Base-by-base conservation (phyloP, 2,797 vertebrate genomes). In the Hipposideros larvatus region DNA sequence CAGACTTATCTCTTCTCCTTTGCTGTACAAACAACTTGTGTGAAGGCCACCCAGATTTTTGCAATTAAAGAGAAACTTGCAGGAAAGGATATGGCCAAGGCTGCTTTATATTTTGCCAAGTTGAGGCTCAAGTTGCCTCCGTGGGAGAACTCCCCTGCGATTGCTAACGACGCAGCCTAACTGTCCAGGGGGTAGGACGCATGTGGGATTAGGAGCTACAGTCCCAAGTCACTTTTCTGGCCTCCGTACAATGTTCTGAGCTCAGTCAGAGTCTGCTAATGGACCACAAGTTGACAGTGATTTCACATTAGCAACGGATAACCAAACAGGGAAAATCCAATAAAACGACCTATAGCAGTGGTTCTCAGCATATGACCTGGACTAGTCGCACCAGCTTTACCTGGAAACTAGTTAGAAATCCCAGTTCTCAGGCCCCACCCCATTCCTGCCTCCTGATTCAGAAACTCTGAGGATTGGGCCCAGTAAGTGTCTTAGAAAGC, bases 41-140 rank as follows among this genome's bases (percentile, higher is more conserved):
- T 79, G 93, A 97, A 96, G 89, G 95, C 63, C 89, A 97, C 97
- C 65, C 63, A 97, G 61, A 59, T 94, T 96, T 95, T 77, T 93
- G 71, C 95, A 96, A 93, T 97, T 95, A 97, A 96, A 96, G 87
- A 96, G 80, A 82, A 46, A 15, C 91, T 97, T 92, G 31, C 82
- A 94, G 90, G 63, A 71, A 74, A 95, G 92, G n/a, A 51, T 26
- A 97, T 28, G 55, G 79, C 92, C 94, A 91, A 89, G 70, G 59
- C 48, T 85, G 91, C 96, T 94, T 95, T 53, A 93, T 90, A 94
- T 57, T 93, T 73, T 96, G 95, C 96, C 96, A 97, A 97, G 83
- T n/a, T 55, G 66, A 94, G 53, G 94, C 48, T 95, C 92, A 94
- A 85, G 94, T 95, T 97, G 88, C 89, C 41, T 96, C 95, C 82